Base-by-base conservation (phyloP, 2,113 vertebrate genomes). In the Saccopteryx bilineata region DNA sequence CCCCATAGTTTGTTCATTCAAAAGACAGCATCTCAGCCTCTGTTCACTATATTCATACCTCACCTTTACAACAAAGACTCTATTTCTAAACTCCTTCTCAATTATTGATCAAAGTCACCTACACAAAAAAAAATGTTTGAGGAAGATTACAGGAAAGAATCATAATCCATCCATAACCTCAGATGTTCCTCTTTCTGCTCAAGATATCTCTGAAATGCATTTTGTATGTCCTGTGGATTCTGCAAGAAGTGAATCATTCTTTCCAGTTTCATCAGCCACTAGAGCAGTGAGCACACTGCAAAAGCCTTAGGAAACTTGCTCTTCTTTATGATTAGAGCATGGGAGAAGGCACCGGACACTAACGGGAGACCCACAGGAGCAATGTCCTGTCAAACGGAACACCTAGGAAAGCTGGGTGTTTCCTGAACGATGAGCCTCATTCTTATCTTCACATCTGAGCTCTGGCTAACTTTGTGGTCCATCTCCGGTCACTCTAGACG, bases 261-360 rank as follows among this genome's bases (percentile, higher is more conserved):
- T 78, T 80, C 69, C 91, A 71, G 28, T 69, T 63, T 26, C 1
- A 74, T 28, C 46, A 65, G 69, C 26, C 9, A 4, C 71, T 61
- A 52, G 48, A 52, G 48, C 46, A 83, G 17, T 23, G 50, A 91
- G 19, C 63, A 66, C 56, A 31, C 50, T 21, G 12, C 10, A 85
- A 58, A 24, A 50, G 24, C 91, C 63, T 81, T 88, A 48, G 46
- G 71, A 95, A 86, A 83, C 28, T 23, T 65, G 28, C 48, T 89
- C 7, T 90, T 24, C 52, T 93, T 89, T 60, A 82, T 74, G 56
- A 65, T 2, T 33, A 23, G 26, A 83, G 5, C 75, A 21, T 60
- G 39, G 33, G 26, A 58, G 76, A 94, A 48, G 33, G 50, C 26
- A 31, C 5, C 23, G 31, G 18, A 85, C 39, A 78, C 33, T 21